Base-by-base conservation (phyloP, 2,888 invertebrate species). In the Caenorhabditis sinica region DNA sequence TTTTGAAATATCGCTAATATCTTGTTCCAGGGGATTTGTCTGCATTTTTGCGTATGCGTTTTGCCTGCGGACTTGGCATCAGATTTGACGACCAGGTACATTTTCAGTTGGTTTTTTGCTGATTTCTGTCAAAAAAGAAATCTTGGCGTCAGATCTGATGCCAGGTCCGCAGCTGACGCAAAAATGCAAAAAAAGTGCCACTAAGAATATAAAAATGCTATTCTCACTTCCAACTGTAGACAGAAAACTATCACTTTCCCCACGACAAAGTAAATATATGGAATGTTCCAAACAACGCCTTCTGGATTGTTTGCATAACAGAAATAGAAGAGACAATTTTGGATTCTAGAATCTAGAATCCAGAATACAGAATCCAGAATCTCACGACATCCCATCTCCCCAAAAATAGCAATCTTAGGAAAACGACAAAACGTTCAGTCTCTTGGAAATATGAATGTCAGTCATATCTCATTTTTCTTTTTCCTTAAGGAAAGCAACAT, bases 161-260 rank as follows among this genome's bases (percentile, higher is more conserved):
- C n/a, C n/a, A n/a, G n/a, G n/a, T n/a, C n/a, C n/a, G n/a, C n/a
- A n/a, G n/a, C n/a, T n/a, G n/a, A n/a, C n/a, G n/a, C n/a, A n/a
- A n/a, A n/a, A n/a, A n/a, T n/a, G n/a, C n/a, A n/a, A n/a, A n/a
- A n/a, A n/a, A n/a, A n/a, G n/a, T n/a, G n/a, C n/a, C n/a, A n/a
- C n/a, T n/a, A n/a, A 13, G 40, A 40, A 9, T 36, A 40, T 40
- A 28, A 56, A 5, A 28, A 56, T 56, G n/a, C 28, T 53, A 30
- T n/a, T n/a, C n/a, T n/a, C n/a, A n/a, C n/a, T n/a, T n/a, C 68
- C 23, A 33, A 36, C 6, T 53, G 36, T n/a, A 36, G 20, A 25
- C 25, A 45, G 25, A 60, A 43, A 77, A 69, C 76, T 77, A 69
- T 77, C 69, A 49, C 61, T 71, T 69, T 77, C 40, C 40, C 3